Conservation (phyloP, 2,113 vertebrate species). For the Xiphias gladius region DNA sequence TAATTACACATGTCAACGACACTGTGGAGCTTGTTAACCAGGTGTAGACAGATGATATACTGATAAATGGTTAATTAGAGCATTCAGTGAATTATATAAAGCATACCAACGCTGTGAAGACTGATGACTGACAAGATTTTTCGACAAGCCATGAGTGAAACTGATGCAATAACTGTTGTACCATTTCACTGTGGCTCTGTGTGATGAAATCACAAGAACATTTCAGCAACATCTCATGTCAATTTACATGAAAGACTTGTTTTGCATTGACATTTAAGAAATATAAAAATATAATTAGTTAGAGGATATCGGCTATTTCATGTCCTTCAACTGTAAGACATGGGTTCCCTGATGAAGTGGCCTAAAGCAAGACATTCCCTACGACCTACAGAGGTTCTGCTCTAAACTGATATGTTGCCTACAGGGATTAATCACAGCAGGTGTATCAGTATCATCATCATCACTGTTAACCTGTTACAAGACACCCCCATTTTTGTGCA, state of each 20-base stretch:
- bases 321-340: neutral
- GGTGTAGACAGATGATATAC: conserved; percentile 58
- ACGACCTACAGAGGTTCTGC: conserved; percentile 1
- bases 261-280: neutral
- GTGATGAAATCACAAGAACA: conserved; percentile 35
- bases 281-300: conserved; percentile 3
- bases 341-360: neutral
- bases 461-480: neutral
- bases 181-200: conserved; percentile 12
- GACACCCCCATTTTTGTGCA: too few species aligned
- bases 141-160: conserved; percentile 16
- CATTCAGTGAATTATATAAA: conserved; percentile 41
- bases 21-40: conserved; percentile 57
- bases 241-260: neutral
- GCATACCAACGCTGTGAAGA: conserved; percentile 3
- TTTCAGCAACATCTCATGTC: conserved; percentile 30
- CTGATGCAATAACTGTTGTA: conserved; percentile 25
- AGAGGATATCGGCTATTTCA: neutral
- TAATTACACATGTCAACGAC: conserved; percentile 63
- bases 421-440: neutral
- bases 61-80: conserved; percentile 65
- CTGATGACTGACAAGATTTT: conserved; percentile 35
- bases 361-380: neutral
- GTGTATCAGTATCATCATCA: neutral
- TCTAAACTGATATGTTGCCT: conserved; percentile 11